Conservation (phyloP, 1,140 invertebrate genomes). For the Euglossa dilemma region DNA sequence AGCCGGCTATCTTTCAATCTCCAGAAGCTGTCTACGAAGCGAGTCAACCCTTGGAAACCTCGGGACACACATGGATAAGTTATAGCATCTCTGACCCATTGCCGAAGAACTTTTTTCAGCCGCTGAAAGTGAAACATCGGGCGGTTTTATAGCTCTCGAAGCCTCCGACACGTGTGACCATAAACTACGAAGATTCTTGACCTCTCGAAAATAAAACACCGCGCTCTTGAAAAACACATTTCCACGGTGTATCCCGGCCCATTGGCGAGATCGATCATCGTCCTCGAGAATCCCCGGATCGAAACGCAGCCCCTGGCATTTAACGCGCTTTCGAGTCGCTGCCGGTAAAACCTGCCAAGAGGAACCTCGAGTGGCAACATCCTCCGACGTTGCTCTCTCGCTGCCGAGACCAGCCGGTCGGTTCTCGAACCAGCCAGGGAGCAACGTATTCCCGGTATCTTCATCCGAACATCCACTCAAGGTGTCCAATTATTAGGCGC, state of each 20-base stretch:
- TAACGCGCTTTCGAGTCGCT: slow-evolving; percentile 9
- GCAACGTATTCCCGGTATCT: slow-evolving; percentile 21
- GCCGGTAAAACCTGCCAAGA: neutral
- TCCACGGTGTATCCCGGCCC: too few species aligned
- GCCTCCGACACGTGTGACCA: slow-evolving; percentile 3
- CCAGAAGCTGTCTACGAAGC: neutral
- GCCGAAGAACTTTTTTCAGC: neutral
- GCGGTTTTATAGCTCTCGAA: slow-evolving; percentile 7
- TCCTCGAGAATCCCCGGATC: neutral
- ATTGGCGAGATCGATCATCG: slow-evolving; percentile 15
- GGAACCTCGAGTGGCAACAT: slow-evolving; percentile 29
- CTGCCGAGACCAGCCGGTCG: neutral
- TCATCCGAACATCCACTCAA: slow-evolving; percentile 46
- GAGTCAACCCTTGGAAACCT: neutral
- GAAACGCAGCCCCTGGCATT: neutral
- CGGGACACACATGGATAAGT: neutral
- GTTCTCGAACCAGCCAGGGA: neutral
- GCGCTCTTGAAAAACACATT: neutral
- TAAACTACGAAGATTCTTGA: slow-evolving; percentile 18
- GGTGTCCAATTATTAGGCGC: slow-evolving; percentile 55
- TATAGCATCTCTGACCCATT: neutral
- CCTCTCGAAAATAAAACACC: slow-evolving; percentile 18
- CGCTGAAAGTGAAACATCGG: neutral
- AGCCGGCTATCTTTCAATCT: too few species aligned
- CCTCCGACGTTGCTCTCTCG: neutral